Evolutionary conservation across 1,140 invertebrate species (phyloP).

Genomic region (Parapsyche elsis): DNA sequence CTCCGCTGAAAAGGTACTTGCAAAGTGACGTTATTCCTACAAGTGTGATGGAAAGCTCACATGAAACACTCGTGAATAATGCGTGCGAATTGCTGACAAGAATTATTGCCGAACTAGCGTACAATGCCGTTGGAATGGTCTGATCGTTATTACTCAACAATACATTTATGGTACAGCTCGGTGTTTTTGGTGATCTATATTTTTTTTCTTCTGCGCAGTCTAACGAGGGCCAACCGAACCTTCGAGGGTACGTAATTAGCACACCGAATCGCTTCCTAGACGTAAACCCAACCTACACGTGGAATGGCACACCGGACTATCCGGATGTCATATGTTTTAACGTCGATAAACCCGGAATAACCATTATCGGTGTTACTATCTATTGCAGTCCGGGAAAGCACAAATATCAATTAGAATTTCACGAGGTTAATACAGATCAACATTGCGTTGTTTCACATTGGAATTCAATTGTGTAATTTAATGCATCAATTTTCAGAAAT

Average conservation of each 20-base stretch:
- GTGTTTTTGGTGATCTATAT: no score
- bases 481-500: slow-evolving; percentile 57
- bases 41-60: slow-evolving; percentile 35
- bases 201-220: slow-evolving; percentile 66
- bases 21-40: background rate
- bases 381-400: slow-evolving; percentile 89
- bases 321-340: slow-evolving; percentile 96
- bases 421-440: slow-evolving; percentile 70
- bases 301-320: slow-evolving; percentile 97
- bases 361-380: slow-evolving; percentile 86
- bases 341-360: slow-evolving; percentile 90
- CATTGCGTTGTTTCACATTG: background rate
- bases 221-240: slow-evolving; percentile 61
- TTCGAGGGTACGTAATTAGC: slow-evolving; percentile 75
- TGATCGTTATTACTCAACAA: background rate
- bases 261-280: slow-evolving; percentile 92
- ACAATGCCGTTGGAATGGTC: slow-evolving; percentile 67
- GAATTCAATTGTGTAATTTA: background rate
- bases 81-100: slow-evolving; percentile 88
- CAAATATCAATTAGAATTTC: slow-evolving; percentile 91
- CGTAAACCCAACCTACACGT: slow-evolving; percentile 87
- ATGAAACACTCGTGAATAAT: slow-evolving; percentile 75
- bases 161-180: no score
- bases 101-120: slow-evolving; percentile 89
- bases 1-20: slow-evolving; percentile 75